phyloP scores from a whole-genome alignment of 2,113 vertebrate species.

The Esox niger region DNA sequence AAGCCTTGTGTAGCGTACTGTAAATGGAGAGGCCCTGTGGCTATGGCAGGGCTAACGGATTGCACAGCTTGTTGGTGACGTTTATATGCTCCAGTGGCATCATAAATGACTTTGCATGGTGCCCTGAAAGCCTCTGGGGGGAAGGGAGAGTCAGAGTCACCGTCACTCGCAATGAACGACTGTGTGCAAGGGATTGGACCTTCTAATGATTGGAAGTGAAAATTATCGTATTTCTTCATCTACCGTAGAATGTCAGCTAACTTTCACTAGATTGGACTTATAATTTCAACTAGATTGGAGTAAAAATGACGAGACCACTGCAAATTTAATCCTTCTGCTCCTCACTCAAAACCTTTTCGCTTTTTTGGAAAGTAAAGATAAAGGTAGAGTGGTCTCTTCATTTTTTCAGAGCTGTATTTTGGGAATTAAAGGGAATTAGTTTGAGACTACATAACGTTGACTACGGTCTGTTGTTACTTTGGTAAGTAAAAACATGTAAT shows the following conservation, averaged over 20 bases:
- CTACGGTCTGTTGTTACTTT: no score
- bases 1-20: constrained; percentile 14
- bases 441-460: no score
- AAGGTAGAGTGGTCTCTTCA: no score
- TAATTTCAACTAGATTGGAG: no score
- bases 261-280: no score
- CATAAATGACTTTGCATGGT: constrained; percentile 37
- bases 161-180: not conserved
- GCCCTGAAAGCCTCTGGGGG: constrained; percentile 16
- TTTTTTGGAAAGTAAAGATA: no score
- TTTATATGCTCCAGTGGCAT: constrained; percentile 50
- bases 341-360: no score
- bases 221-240: constrained; percentile 1
- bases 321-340: no score
- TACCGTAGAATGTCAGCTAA: not conserved
- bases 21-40: constrained; percentile 33
- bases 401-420: no score
- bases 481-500: no score
- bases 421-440: no score
- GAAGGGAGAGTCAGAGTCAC: not conserved
- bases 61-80: constrained; percentile 47
- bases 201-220: not conserved
- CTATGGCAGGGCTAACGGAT: constrained; percentile 42
- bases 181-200: not conserved
- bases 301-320: no score